Evolutionary conservation across 1,140 invertebrate species (phyloP).

Genomic region (Bombus affinis): DNA sequence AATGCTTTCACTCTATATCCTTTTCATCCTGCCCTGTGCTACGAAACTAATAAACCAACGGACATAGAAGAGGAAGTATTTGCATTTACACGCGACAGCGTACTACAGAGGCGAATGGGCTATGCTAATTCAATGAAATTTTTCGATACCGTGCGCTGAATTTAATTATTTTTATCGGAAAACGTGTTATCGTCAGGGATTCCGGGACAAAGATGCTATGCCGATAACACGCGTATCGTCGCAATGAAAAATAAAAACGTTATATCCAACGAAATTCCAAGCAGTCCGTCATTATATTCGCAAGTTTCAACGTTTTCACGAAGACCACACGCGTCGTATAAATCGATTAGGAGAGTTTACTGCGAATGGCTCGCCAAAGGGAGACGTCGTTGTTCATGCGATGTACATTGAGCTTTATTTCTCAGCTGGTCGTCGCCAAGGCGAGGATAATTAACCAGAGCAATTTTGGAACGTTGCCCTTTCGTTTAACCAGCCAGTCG

Average conservation of each 20-base stretch:
- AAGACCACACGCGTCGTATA: neutral
- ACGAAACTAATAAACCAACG: neutral
- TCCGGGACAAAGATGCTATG: neutral
- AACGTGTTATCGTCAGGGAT: neutral
- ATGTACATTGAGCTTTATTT: neutral
- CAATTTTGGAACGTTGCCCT: constrained; percentile 35
- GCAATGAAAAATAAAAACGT: neutral
- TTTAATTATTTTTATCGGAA: constrained; percentile 12
- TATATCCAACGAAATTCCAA: neutral
- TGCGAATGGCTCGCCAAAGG: neutral
- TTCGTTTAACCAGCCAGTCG: constrained; percentile 10
- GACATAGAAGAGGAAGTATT: neutral
- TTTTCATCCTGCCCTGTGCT: no score
- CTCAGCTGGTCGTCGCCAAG: neutral
- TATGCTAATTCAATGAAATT: neutral
- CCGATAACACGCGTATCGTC: neutral
- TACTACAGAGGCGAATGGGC: neutral
- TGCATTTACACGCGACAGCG: neutral
- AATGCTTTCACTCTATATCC: neutral
- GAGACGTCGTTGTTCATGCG: neutral
- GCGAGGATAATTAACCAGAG: constrained; percentile 29
- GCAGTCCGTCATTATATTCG: neutral
- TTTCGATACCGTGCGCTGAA: neutral
- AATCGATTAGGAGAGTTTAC: neutral
- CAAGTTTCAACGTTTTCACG: neutral